These are phyloP conservation scores for Orthosia gothica DNA, from an alignment of 2,888 invertebrate genomes.

Conservation along the genomic window DNA sequence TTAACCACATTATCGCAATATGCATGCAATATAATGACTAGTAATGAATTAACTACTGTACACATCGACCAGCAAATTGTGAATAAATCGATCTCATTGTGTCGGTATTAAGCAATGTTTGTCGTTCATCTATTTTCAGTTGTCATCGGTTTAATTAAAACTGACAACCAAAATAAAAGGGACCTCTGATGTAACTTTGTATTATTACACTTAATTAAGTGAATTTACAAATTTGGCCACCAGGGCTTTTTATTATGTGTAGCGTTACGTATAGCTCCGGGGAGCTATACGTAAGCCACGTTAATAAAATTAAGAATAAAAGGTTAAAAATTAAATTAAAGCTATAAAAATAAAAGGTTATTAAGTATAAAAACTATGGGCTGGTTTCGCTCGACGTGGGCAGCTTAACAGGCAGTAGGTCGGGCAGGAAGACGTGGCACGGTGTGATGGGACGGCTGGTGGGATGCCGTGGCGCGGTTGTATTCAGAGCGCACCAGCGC, in stretches of 20 bases:
- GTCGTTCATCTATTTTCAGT: slow-evolving; percentile 63
- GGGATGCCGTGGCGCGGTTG: no score
- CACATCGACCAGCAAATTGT: slow-evolving; percentile 58
- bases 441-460: no score
- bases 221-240: slow-evolving; percentile 9
- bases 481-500: no score
- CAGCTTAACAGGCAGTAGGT: no score
- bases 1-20: slow-evolving; percentile 55
- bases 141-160: slow-evolving; percentile 62
- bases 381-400: no score
- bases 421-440: no score
- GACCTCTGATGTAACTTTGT: slow-evolving; percentile 10
- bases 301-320: no score
- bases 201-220: slow-evolving; percentile 24
- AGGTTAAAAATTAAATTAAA: no score
- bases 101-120: slow-evolving; percentile 62
- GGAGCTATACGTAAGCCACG: no score
- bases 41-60: slow-evolving; percentile 67
- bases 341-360: no score
- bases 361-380: no score
- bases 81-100: slow-evolving; percentile 67
- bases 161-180: slow-evolving; percentile 49
- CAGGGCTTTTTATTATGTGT: slow-evolving; percentile 18
- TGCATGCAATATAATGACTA: slow-evolving; percentile 62
- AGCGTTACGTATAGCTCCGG: no score